Evolutionary conservation across 2,888 invertebrate species (phyloP), one percentile per base, ranked within the genome.

Genomic region (Chalcis sispes): DNA sequence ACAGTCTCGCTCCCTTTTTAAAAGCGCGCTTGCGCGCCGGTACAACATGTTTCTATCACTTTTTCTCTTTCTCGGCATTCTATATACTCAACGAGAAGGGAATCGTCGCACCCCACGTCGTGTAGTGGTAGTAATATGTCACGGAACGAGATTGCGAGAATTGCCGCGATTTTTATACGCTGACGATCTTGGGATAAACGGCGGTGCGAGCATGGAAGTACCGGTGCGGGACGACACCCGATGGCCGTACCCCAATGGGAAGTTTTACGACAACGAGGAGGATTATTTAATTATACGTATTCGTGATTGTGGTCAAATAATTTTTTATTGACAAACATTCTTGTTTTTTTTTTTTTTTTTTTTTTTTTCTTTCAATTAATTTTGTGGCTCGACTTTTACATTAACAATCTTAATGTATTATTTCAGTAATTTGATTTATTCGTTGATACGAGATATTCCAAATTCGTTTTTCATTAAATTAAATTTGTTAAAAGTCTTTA

Each of bases 1-100:
- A 81, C 82, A 77, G 70, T 67, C 52, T 29, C 25, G 46, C 65
- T 74, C 62, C 54, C 65, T 50, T 29, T 52, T 54, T 56, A 65
- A 65, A 72, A 25, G 52, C 73, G 77, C 50, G n/a, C 36, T 18
- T 46, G 25, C 46, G 54, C 42, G 27, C 42, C 54, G 62, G 50
- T 13, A 27, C 50, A 15, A 20, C 32, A 1, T 54, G 25, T 56
- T 32, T 58, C 56, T 48, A 29, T 40, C 29, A 67, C 27, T 48
- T 36, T 29, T 48, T 29, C 56, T 46, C 48, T 20, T 36, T 36
- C 10, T 36, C n/a, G n/a, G n/a, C n/a, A n/a, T n/a, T n/a, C n/a
- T n/a, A n/a, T n/a, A n/a, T n/a, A n/a, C n/a, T n/a, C n/a, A n/a
- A n/a, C n/a, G n/a, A n/a, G n/a, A 67, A 58, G 25, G 58, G 58